Percentiles rank a stretch among this genome's conserved stretches.
phyloP scores from a whole-genome alignment of 2,797 vertebrate genomes.

The Mus caroli region DNA sequence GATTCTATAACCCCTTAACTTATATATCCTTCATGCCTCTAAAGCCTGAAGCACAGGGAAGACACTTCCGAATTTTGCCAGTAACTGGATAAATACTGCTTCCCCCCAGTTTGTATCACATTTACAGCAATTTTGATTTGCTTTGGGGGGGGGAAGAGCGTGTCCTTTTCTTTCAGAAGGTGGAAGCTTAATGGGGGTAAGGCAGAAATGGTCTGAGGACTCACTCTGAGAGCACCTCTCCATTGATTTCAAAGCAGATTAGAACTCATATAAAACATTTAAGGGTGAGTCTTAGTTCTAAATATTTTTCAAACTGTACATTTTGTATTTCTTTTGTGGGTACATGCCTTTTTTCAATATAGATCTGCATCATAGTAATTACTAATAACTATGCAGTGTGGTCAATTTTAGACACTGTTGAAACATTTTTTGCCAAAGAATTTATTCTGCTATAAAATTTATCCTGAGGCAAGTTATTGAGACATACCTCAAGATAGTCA shows the following conservation, averaged over 20 bases:
- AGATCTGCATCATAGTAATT: background rate
- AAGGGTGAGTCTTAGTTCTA: background rate
- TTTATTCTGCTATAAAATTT: background rate
- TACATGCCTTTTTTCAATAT: background rate
- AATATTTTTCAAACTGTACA: background rate
- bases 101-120: background rate
- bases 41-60: background rate
- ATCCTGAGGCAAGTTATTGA: background rate
- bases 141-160: rapidly evolving
- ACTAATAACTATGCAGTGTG: too few relatives aligned
- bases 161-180: background rate
- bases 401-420: background rate
- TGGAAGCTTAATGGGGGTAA: background rate
- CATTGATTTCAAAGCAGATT: background rate
- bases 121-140: background rate
- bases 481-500: background rate
- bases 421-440: background rate
- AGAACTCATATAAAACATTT: too few relatives aligned
- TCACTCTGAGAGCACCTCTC: background rate
- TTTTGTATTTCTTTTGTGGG: background rate
- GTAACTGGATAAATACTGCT: background rate
- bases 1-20: background rate
- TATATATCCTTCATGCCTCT: too few relatives aligned
- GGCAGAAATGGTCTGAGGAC: background rate
- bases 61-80: background rate